These are phyloP conservation scores for Phytoseiulus persimilis DNA, from an alignment of 2,888 invertebrate genomes.

Conservation along the genomic window DNA sequence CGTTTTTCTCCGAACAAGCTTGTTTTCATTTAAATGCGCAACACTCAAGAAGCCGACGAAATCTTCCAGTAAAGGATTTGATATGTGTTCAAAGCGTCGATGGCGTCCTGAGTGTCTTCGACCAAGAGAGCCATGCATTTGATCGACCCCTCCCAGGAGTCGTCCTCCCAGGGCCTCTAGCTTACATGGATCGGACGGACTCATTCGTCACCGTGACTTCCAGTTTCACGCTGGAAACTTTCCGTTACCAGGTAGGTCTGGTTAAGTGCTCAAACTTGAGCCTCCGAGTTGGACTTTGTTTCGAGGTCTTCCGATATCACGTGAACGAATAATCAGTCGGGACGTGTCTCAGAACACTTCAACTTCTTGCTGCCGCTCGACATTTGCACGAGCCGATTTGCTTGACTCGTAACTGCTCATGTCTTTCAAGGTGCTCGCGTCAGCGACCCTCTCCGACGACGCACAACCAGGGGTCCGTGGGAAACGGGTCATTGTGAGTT, in stretches of 20 bases:
- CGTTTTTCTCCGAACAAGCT: background rate
- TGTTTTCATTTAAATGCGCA: background rate
- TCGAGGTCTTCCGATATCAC: no score
- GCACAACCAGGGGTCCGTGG: conserved; percentile 18
- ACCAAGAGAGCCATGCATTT: conserved; percentile 82
- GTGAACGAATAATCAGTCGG: no score
- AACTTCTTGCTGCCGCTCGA: no score
- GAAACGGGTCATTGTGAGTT: conserved; percentile 13
- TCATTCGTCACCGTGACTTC: conserved; percentile 68
- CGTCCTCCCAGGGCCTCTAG: conserved; percentile 73
- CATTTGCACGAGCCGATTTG: no score
- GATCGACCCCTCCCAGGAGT: conserved; percentile 69
- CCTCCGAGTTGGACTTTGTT: no score
- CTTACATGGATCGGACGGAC: conserved; percentile 70
- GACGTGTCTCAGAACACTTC: no score
- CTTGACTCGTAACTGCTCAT: background rate
- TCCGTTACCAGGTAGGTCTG: conserved; percentile 58
- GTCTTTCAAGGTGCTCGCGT: background rate
- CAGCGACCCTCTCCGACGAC: conserved; percentile 27
- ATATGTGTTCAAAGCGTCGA: conserved; percentile 83
- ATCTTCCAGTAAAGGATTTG: conserved; percentile 60
- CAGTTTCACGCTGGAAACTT: conserved; percentile 75
- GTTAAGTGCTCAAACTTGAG: no score
- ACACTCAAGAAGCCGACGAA: background rate
- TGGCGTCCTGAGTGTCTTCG: conserved; percentile 78